A percentile compares a stretch with the other conserved stretches of the same genome.
Evolutionary conservation across 2,113 vertebrate genomes (phyloP).

Genomic region (Gracilinanus agilis): DNA sequence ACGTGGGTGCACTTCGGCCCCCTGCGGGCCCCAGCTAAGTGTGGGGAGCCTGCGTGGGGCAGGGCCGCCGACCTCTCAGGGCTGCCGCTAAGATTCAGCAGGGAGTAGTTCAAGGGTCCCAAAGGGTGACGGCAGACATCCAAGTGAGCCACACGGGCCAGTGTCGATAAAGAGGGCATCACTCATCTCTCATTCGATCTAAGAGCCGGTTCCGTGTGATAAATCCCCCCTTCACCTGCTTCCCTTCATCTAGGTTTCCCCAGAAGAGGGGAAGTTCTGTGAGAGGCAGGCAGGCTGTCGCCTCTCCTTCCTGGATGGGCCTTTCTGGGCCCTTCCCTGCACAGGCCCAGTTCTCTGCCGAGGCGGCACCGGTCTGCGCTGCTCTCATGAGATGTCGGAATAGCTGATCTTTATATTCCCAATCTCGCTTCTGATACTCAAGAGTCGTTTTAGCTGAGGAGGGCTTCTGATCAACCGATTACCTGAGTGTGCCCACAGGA

Average conservation of each 20-base stretch:
- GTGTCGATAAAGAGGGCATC: not conserved
- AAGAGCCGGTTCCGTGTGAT: not conserved
- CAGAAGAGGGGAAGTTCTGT: slow-evolving; percentile 1
- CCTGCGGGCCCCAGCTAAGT: not conserved
- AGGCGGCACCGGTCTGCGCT: too few species aligned
- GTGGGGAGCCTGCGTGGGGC: too few species aligned
- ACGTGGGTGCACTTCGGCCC: not conserved
- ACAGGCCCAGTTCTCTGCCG: not conserved
- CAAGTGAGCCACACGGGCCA: not conserved
- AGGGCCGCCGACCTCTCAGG: too few species aligned
- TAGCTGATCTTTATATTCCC: not conserved
- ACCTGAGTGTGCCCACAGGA: not conserved
- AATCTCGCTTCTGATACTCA: not conserved
- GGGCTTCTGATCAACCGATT: not conserved
- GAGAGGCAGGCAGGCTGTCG: too few species aligned
- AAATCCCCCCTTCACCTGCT: slow-evolving; percentile 5
- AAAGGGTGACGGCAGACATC: not conserved
- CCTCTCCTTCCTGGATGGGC: not conserved
- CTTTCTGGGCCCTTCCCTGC: not conserved
- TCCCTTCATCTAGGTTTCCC: not conserved
- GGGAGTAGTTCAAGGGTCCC: not conserved
- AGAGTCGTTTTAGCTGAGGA: not conserved
- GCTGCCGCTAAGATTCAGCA: not conserved
- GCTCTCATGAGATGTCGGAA: too few species aligned
- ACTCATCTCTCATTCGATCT: not conserved